Evolutionary conservation across 2,888 invertebrate species (phyloP), one percentile per base, ranked within the genome.

Genomic region (Gortyna flavago): DNA sequence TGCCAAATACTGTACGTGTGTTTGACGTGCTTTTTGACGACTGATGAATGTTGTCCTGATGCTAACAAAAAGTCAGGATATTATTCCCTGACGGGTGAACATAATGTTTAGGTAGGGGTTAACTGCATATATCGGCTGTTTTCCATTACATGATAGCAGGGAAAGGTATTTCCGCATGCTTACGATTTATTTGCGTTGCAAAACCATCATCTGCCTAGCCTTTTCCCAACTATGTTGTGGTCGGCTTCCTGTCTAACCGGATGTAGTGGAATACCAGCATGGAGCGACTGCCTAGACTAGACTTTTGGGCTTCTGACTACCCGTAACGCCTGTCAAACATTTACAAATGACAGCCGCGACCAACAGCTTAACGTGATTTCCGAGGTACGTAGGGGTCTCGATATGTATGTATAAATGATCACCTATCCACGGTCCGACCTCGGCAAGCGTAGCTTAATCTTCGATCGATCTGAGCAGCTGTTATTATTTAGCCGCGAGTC

Each of bases 1-100:
- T 86, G 79, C 77, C 72, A 72, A 70, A 85, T 68, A 75, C 61
- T 18, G 35, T n/a, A n/a, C n/a, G 41, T 29, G 35, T 70, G 69
- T 67, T 75, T 65, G 86, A 48, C 66, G 68, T 66, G 70, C 80
- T 77, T 79, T 80, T 84, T 78, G 86, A 84, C 74, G 65, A 65
- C 25, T 83, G 86, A 83, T 74, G 74, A 66, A 84, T 83, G 75
- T 79, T 70, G 64, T 57, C 41, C 62, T 61, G 67, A 1, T 68
- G 70, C 13, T 44, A 69, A 70, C 75, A 67, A 41, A 82, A 65
- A 38, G 72, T 54, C 74, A 72, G 86, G 66, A 54, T 65, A 54
- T 72, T 67, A 75, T 72, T 75, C n/a, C 78, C 68, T 76, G 72
- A 70, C 69, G 72, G 44, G 13, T 66, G 32, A 25, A 67, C 74